These are phyloP conservation scores for Zaprionus tsacasi DNA, from an alignment of 1,140 invertebrate species.

Conservation along the genomic window DNA sequence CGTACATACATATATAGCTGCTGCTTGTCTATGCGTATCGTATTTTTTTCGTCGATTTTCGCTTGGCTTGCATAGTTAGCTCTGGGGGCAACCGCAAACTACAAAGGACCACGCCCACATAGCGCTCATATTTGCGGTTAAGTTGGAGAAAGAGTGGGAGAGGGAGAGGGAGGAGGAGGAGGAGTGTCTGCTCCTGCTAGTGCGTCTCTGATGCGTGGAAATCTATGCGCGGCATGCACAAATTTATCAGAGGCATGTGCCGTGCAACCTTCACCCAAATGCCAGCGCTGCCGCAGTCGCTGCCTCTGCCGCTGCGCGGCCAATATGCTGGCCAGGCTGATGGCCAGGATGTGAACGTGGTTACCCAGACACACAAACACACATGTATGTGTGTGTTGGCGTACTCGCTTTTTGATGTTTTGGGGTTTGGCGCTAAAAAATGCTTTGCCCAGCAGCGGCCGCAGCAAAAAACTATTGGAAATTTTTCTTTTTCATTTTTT, in stretches of 20 bases:
- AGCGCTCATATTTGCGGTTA: conserved; percentile 61
- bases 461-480: conserved; percentile 73
- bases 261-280: conserved; percentile 78
- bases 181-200: background rate
- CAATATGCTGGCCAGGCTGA: conserved; percentile 65
- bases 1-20: too few species aligned
- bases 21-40: background rate
- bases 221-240: conserved; percentile 80
- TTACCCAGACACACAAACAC: conserved; percentile 24
- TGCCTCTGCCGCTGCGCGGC: conserved; percentile 52
- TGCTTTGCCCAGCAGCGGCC: conserved; percentile 59
- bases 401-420: conserved; percentile 78
- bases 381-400: conserved; percentile 35
- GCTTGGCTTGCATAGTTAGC: conserved; percentile 39
- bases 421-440: conserved; percentile 75
- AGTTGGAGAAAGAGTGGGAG: conserved; percentile 34
- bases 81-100: conserved; percentile 46
- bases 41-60: conserved; percentile 20
- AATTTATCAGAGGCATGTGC: conserved; percentile 77
- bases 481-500: conserved; percentile 40
- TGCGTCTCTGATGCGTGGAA: conserved; percentile 49
- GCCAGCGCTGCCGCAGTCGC: conserved; percentile 47
- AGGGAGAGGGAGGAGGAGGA: background rate
- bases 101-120: conserved; percentile 67
- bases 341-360: conserved; percentile 52